Base-by-base conservation (phyloP, 2,113 vertebrate species). In the Menura novaehollandiae region DNA sequence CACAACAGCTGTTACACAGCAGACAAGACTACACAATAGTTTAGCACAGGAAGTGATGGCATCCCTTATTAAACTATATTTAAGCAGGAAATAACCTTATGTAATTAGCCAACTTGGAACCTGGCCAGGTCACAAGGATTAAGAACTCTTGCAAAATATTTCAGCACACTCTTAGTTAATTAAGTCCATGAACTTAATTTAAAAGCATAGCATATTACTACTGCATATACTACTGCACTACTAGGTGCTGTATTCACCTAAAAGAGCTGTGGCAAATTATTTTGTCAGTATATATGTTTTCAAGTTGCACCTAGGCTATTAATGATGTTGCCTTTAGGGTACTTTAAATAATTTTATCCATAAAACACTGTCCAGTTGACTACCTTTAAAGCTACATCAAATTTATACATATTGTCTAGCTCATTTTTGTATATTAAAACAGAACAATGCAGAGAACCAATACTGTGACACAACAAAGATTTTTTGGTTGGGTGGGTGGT, bases 31-130 rank as follows among this genome's bases (percentile, higher is more conserved):
- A 74, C 44, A 75, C 72, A 80, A 39, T 63, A 55, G 77, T 73
- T 88, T 23, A 77, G 82, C 72, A 80, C 67, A 72, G 95, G 89
- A 95, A 96, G 85, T 91, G 94, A 96, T 89, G 91, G 51, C 86
- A 96, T 94, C 84, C 53, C 81, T 72, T 69, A 89, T 49, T 75
- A 77, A 96, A 89, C 55, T 85, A 78, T 43, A 83, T 69, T 82
- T 91, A 89, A 73, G 80, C 84, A 91, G 89, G 85, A 95, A 96
- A 93, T 94, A 93, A 91, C 71, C 51, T 89, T 83, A 93, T 37
- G 56, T 60, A 73, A 94, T 94, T 60, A 91, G 43, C 43, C 64
- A 87, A 9, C 53, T 7, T 88, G 93, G 86, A 94, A 55, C 56
- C 51, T 92, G 74, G 75, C 78, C 95, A 92, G 63, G 72, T 94